These are phyloP conservation scores for Prosapia bicincta DNA, from an alignment of 2,888 invertebrate genomes.

Conservation along the genomic window DNA sequence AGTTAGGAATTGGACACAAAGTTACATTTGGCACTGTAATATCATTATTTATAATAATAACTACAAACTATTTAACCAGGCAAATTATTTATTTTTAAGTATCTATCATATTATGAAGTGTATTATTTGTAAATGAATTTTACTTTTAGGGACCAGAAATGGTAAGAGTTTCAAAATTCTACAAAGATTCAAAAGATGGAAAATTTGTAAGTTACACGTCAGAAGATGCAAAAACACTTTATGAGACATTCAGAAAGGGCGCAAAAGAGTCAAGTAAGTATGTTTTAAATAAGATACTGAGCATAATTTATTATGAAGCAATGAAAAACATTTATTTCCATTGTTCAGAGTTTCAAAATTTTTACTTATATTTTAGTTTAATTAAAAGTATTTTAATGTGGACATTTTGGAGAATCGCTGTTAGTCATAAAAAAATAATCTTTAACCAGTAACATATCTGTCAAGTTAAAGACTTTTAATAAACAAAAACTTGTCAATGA, in stretches of 20 bases:
- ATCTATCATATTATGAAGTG: neutral
- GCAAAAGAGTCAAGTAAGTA: constrained; percentile 84
- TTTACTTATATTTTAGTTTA: too few species aligned
- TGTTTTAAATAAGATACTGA: too few species aligned
- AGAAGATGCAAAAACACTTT: constrained; percentile 84
- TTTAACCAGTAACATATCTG: too few species aligned
- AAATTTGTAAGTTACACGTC: constrained; percentile 79
- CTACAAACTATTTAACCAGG: neutral
- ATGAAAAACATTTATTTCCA: too few species aligned
- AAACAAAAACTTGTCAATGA: too few species aligned
- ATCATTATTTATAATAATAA: neutral
- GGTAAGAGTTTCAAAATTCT: constrained; percentile 85
- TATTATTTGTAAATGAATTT: constrained; percentile 34
- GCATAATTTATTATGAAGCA: too few species aligned
- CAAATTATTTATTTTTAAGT: neutral
- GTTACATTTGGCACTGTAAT: neutral
- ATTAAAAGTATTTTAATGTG: too few species aligned
- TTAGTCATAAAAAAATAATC: too few species aligned
- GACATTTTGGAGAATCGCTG: too few species aligned
- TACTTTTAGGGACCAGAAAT: constrained; percentile 80
- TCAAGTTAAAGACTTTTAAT: too few species aligned
- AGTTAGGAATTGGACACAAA: too few species aligned
- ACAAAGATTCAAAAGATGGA: constrained; percentile 84
- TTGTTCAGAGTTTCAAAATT: too few species aligned
- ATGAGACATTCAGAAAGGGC: constrained; percentile 87